These are phyloP conservation scores for Cosmia trapezina DNA, from an alignment of 2,888 invertebrate species.

Conservation along the genomic window DNA sequence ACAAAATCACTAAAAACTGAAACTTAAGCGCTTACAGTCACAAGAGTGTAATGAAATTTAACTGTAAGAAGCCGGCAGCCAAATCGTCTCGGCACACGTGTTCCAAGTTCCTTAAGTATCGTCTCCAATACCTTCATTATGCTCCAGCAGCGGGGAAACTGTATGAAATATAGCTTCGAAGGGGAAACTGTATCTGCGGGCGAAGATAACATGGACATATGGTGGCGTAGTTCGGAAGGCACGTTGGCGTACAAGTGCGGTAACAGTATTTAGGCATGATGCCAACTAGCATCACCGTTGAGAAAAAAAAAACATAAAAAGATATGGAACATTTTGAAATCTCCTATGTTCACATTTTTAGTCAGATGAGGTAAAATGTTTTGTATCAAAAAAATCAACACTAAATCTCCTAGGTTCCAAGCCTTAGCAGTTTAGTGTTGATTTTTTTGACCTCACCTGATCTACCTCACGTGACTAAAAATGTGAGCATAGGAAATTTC, in stretches of 20 bases:
- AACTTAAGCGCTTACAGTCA: constrained; percentile 41
- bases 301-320: no score
- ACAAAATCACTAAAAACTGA: constrained; percentile 37
- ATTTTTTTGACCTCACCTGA: no score
- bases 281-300: no score
- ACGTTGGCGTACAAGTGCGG: constrained; percentile 5
- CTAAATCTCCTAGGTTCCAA: no score
- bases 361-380: no score
- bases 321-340: no score
- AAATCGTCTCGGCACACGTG: constrained; percentile 68
- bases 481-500: no score
- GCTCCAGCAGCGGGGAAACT: constrained; percentile 69
- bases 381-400: no score
- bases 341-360: no score
- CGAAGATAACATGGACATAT: constrained; percentile 73
- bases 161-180: constrained; percentile 81
- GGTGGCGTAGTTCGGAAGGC: constrained; percentile 13
- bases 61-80: constrained; percentile 33
- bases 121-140: constrained; percentile 78
- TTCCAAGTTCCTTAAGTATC: constrained; percentile 60
- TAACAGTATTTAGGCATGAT: no score
- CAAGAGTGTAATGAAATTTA: constrained; percentile 51
- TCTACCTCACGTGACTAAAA: no score
- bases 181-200: constrained; percentile 74
- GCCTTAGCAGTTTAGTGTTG: no score